Percentiles rank a stretch among this genome's conserved stretches.
Conservation (phyloP, 2,113 vertebrate species). For the Mola mola region DNA sequence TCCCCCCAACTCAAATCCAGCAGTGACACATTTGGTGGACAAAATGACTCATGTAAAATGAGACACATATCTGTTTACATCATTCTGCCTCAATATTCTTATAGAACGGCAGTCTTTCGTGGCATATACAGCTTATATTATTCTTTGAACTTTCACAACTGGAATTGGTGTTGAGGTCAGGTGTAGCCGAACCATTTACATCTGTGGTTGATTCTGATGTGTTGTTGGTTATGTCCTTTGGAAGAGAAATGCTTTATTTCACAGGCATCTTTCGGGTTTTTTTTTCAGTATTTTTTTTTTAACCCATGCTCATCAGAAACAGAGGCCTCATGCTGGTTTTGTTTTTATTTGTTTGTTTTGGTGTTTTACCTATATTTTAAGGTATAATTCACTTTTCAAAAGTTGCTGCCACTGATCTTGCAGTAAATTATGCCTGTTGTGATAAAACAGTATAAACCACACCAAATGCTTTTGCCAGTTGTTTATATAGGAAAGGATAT, state of each 20-base stretch:
- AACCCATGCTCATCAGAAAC: conserved; percentile 37
- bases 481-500: background rate
- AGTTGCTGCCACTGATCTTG: conserved; percentile 1
- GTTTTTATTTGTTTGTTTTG: conserved; percentile 5
- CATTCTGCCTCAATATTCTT: conserved; percentile 14
- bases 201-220: conserved; percentile 57
- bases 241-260: conserved; percentile 29
- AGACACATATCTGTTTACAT: conserved; percentile 37
- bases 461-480: background rate
- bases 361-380: conserved; percentile 8
- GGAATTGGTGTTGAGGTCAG: conserved; percentile 75
- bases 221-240: conserved; percentile 33
- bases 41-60: conserved; percentile 42
- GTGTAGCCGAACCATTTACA: conserved; percentile 63
- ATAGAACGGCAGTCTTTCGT: conserved; percentile 35
- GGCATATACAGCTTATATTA: conserved; percentile 18
- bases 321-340: conserved; percentile 30
- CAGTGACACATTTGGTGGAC: conserved; percentile 65
- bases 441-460: background rate
- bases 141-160: conserved; percentile 60
- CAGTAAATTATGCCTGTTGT: conserved; percentile 3
- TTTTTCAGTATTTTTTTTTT: conserved; percentile 27
- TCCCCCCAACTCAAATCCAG: conserved; percentile 75
- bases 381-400: background rate
- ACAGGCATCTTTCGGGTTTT: background rate